Evolutionary conservation across 2,797 vertebrate species (phyloP).

Genomic region (Enteromius viviparus): DNA sequence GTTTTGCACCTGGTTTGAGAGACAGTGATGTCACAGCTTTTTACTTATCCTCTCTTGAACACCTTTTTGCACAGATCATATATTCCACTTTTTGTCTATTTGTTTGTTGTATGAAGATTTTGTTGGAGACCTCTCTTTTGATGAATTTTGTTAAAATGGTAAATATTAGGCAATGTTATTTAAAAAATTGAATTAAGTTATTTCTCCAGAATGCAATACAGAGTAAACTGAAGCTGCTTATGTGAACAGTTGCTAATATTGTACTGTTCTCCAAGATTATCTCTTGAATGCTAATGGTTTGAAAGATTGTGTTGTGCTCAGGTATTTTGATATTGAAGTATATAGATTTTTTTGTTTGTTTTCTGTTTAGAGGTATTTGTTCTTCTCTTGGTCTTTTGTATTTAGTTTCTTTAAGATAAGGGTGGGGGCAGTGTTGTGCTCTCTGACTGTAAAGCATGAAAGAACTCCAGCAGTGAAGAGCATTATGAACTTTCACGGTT

Average conservation of each 20-base stretch:
- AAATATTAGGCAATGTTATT: constrained; percentile 14
- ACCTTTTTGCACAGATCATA: background rate
- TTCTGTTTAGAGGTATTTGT: background rate
- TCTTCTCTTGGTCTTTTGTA: constrained; percentile 9
- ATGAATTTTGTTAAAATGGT: background rate
- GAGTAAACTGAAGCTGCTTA: background rate
- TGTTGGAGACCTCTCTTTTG: background rate
- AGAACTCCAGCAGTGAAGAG: constrained; percentile 22
- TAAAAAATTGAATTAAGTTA: background rate
- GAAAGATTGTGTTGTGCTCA: constrained; percentile 25
- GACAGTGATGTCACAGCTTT: constrained; percentile 40
- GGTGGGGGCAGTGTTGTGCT: background rate
- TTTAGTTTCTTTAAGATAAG: constrained; percentile 5
- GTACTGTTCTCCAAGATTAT: constrained; percentile 2
- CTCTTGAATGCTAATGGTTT: constrained; percentile 3
- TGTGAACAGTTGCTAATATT: constrained; percentile 2
- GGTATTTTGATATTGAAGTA: constrained; percentile 33
- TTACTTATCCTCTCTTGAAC: background rate
- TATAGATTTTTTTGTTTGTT: background rate
- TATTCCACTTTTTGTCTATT: background rate
- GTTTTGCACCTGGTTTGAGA: constrained; percentile 81
- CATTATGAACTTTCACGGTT: constrained; percentile 26
- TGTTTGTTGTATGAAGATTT: constrained; percentile 21
- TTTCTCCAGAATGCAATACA: background rate
- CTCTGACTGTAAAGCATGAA: constrained; percentile 1